Base-by-base conservation (phyloP, 1,140 invertebrate species). In the Contarinia nasturtii region DNA sequence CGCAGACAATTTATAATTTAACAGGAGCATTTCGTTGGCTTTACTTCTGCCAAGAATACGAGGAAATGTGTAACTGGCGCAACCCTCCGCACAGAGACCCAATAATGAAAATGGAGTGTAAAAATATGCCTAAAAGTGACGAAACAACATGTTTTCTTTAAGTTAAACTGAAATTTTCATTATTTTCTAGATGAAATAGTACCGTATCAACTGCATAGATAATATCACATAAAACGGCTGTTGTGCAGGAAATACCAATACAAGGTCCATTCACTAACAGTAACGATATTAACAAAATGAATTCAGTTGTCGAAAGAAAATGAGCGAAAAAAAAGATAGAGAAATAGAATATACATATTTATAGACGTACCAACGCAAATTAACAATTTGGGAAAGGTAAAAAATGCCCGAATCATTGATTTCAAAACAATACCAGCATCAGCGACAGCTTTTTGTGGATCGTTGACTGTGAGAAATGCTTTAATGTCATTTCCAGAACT, bases 191-290 rank as follows among this genome's bases (percentile, higher is more conserved):
- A 41, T 33, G 0, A 22, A 15, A 15, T 53, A 37, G 55, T 58
- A 76, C 77, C 49, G 61, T 76, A 48, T 87, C 77, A n/a, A 79
- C 78, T 37, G 87, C 83, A 67, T 86, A 91, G 20, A 95, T 79
- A 43, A 84, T 69, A 70, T 98, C 93, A 74, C 79, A 95, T 1
- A 96, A 67, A 10, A 75, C 76, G 18, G 91, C 63, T 1, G 80
- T 76, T 8, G 91, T 95, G 1, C 80, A 79, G 44, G 79, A 79
- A 52, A 97, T 79, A 17, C 94, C 94, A 50, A 95, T 75, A n/a
- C 91, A 88, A 44, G 86, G 88, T 33, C 91, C 93, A 75, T 97
- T 93, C 1, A 97, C 79, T n/a, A n/a, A n/a, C n/a, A n/a, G n/a
- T n/a, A n/a, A n/a, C n/a, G n/a, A n/a, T n/a, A n/a, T n/a, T n/a